A percentile compares a stretch with the other conserved stretches of the same genome.
Conservation (phyloP, 2,888 invertebrate species). For the Iphiclides podalirius region DNA sequence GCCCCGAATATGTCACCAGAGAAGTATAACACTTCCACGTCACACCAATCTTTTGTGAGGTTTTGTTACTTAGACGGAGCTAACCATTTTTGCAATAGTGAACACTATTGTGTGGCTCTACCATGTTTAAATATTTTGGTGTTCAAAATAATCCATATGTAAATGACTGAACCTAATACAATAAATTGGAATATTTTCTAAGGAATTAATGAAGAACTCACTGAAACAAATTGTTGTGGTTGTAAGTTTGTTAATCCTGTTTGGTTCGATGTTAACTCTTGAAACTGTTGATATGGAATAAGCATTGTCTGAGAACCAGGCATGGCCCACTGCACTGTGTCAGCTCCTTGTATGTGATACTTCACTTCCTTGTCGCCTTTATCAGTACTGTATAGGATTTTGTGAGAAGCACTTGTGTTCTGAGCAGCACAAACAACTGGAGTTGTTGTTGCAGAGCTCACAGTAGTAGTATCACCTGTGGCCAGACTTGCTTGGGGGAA, state of each 20-base stretch:
- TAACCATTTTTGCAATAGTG: too few species aligned
- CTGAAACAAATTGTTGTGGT: slow-evolving; percentile 71
- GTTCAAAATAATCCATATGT: too few species aligned
- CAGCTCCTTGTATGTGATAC: slow-evolving; percentile 69
- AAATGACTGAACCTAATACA: too few species aligned
- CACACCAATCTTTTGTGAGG: too few species aligned
- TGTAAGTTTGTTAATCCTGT: slow-evolving; percentile 60
- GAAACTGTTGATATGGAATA: slow-evolving; percentile 71
- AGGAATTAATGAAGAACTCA: slow-evolving; percentile 40
- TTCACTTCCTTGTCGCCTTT: slow-evolving; percentile 71
- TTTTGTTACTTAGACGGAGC: too few species aligned
- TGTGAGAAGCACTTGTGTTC: slow-evolving; percentile 65
- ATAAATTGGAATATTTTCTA: too few species aligned
- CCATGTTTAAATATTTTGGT: too few species aligned
- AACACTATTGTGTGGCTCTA: too few species aligned
- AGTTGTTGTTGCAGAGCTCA: slow-evolving; percentile 64
- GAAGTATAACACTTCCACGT: too few species aligned
- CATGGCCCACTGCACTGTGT: slow-evolving; percentile 68
- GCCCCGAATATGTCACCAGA: too few species aligned
- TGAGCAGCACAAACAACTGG: slow-evolving; percentile 74
- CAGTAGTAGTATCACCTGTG: slow-evolving; percentile 65
- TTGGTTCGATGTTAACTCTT: slow-evolving; percentile 61
- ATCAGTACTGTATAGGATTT: slow-evolving; percentile 68
- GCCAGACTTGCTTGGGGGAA: slow-evolving; percentile 66
- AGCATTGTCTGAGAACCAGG: slow-evolving; percentile 74